A percentile compares a stretch with the other conserved stretches of the same genome.
These are phyloP conservation scores for Eptatretus burgeri DNA, from an alignment of 2,113 vertebrate species.

Conservation along the genomic window DNA sequence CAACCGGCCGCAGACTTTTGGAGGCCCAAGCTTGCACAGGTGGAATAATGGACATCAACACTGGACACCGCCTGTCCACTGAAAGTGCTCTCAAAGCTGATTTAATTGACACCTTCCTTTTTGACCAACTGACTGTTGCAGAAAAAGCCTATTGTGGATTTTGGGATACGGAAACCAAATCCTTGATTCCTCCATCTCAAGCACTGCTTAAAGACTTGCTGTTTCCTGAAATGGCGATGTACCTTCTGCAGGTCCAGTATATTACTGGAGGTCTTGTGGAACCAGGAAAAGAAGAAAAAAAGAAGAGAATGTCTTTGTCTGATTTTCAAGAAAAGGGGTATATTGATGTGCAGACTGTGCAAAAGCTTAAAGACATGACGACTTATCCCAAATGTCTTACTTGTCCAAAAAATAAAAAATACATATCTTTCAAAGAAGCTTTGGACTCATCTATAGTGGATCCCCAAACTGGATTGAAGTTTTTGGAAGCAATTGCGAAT, in stretches of 20 bases:
- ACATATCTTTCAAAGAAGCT: conserved; percentile 60
- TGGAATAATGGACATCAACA: conserved; percentile 52
- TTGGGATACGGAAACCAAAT: conserved; percentile 45
- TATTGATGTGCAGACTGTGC: conserved; percentile 26
- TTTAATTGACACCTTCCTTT: conserved; percentile 30
- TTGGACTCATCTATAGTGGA: conserved; percentile 45
- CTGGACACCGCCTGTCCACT: conserved; percentile 46
- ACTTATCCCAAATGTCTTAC: conserved; percentile 30
- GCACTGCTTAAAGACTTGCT: conserved; percentile 56
- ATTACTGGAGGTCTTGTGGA: conserved; percentile 67
- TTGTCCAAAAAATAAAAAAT: conserved; percentile 45
- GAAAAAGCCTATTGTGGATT: conserved; percentile 89
- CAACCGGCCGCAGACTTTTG: conserved; percentile 48
- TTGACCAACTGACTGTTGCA: conserved; percentile 40
- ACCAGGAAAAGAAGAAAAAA: conserved; percentile 38
- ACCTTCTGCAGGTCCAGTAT: conserved; percentile 45
- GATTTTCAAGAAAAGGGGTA: conserved; percentile 30
- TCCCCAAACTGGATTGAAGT: conserved; percentile 29
- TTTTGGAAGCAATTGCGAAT: conserved; percentile 17
- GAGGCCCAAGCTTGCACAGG: conserved; percentile 78
- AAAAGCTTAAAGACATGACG: conserved; percentile 32
- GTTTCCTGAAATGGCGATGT: conserved; percentile 28
- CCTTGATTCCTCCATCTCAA: conserved; percentile 39
- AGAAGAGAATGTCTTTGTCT: conserved; percentile 31
- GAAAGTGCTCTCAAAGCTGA: conserved; percentile 42